A percentile compares a stretch with the other conserved stretches of the same genome.
phyloP scores from a whole-genome alignment of 2,113 vertebrate genomes.

The Rissa tridactyla region DNA sequence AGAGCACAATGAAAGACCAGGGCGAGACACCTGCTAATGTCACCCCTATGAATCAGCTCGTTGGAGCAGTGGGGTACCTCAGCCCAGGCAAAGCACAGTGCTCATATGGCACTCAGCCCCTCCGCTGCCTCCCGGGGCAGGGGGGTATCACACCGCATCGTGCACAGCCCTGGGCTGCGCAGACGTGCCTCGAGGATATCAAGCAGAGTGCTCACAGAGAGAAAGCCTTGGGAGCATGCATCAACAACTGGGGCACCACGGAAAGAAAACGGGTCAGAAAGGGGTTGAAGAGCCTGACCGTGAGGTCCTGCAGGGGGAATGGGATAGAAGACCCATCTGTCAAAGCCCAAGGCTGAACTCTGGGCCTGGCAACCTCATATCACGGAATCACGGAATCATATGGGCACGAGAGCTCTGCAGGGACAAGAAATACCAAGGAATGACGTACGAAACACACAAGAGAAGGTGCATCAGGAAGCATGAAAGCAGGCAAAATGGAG shows the following conservation, averaged over 20 bases:
- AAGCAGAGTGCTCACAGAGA: background rate
- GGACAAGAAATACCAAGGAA: background rate
- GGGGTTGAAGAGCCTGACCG: background rate
- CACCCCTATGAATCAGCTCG: background rate
- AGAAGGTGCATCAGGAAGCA: background rate
- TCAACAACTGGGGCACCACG: background rate
- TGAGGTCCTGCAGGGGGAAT: background rate
- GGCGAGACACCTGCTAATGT: background rate
- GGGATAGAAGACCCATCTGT: background rate
- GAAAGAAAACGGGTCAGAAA: background rate
- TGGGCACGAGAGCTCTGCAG: background rate
- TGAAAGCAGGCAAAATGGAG: background rate
- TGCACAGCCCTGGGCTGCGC: background rate
- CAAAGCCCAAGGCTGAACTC: background rate
- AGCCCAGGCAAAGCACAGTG: background rate
- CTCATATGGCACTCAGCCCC: rapidly evolving
- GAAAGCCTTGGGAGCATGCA: background rate
- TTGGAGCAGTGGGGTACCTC: background rate
- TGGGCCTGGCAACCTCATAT: background rate
- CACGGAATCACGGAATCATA: no score
- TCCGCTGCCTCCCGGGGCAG: rapidly evolving
- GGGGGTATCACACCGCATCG: background rate
- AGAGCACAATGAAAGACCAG: background rate
- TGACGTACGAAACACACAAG: background rate
- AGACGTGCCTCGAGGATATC: rapidly evolving